Conservation (phyloP, 2,113 vertebrate genomes). For the Myotis yumanensis region DNA sequence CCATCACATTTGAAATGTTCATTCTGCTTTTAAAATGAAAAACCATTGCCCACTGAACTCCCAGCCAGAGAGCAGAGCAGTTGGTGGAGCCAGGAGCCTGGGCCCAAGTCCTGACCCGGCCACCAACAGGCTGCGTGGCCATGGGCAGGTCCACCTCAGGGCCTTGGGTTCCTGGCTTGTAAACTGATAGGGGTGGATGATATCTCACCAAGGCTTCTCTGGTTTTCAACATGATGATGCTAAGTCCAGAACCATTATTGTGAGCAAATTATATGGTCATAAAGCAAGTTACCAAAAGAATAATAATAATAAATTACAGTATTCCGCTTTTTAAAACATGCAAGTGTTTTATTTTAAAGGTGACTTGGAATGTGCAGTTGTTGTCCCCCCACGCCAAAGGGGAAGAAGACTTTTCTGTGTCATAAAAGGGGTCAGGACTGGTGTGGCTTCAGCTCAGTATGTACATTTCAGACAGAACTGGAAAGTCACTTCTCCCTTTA, state of each 20-base stretch:
- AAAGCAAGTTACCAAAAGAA: not conserved
- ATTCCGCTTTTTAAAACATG: not conserved
- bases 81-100: not conserved
- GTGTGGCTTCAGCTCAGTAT: not conserved
- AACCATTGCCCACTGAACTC: not conserved
- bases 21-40: not conserved
- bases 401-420: not conserved
- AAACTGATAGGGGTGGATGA: too few species aligned
- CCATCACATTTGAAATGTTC: not conserved
- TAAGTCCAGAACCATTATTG: not conserved
- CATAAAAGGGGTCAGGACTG: not conserved
- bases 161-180: not conserved
- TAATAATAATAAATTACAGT: not conserved
- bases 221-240: not conserved
- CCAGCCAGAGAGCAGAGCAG: not conserved
- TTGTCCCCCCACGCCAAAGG: not conserved
- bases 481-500: not conserved
- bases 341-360: not conserved
- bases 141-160: rapidly evolving
- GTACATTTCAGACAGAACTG: not conserved
- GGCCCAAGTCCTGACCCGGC: not conserved
- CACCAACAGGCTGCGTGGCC: not conserved
- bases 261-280: not conserved
- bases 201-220: not conserved
- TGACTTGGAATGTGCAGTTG: not conserved